Base-by-base conservation (phyloP, 2,113 vertebrate species). In the Anoplopoma fimbria region DNA sequence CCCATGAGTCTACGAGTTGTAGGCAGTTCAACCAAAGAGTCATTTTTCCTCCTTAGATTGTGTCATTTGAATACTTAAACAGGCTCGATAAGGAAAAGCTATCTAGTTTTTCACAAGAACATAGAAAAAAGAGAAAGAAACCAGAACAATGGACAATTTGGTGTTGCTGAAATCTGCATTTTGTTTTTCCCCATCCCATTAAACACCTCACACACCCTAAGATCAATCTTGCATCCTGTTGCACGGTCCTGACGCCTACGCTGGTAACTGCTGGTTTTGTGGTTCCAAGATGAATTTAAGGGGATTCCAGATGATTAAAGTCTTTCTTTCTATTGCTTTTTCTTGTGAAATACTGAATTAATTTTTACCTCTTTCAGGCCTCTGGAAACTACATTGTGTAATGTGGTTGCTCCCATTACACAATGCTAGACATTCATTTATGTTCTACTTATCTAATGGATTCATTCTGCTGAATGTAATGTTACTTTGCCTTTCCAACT, bases 251-350 rank as follows among this genome's bases (percentile, higher is more conserved):
- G 75, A 69, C 78, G 63, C 23, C 21, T 6, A 2, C 19, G 9
- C 70, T 77, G 58, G 53, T 60, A 71, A 85, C 34, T 15, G 33
- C 23, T 55, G 61, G 23, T 72, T 42, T 40, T 40, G n/a, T 67
- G 45, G 21, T 23, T 87, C n/a, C 72, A 79, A 88, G 72, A 79
- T 87, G 77, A 79, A 84, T 67, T 19, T 12, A 31, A 69, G 33
- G 4, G 7, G 25, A 47, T 25, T 9, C 19, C 45, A 17, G 1
- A 23, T 17, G 15, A 42, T 71, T 49, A 60, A 45, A 12, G 36
- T 69, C 49, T 72, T 60, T 29, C 21, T 79, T 58, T 79, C 33
- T 21, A 0, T 57, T 45, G 19, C 31, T 13, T 53, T 31, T 68
- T 77, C 17, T 47, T 65, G 1, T 58, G 47, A 88, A 86, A 49